Evolutionary conservation across 2,113 vertebrate genomes (phyloP).

Genomic region (Ceuthmochares aereus): DNA sequence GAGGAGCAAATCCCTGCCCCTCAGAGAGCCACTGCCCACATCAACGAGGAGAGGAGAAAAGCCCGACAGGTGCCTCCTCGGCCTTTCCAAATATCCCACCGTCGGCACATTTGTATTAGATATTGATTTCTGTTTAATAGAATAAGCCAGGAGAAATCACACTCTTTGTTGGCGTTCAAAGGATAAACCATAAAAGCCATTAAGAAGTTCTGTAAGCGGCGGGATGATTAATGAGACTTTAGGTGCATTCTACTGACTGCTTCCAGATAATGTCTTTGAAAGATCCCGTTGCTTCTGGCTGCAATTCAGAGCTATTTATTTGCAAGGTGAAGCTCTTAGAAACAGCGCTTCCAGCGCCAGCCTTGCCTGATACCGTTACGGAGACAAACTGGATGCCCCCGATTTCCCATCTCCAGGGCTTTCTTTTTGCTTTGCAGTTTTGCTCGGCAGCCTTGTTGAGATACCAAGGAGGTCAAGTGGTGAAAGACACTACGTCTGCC

Average conservation of each 20-base stretch:
- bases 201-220: slow-evolving; percentile 77
- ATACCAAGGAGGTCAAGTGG: neutral
- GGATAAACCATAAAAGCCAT: slow-evolving; percentile 84
- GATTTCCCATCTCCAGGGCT: slow-evolving; percentile 38
- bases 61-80: slow-evolving; percentile 32
- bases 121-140: slow-evolving; percentile 85
- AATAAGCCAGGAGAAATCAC: slow-evolving; percentile 80
- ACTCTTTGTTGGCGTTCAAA: slow-evolving; percentile 79
- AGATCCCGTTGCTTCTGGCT: slow-evolving; percentile 78
- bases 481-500: neutral
- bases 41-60: slow-evolving; percentile 3
- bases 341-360: neutral
- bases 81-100: slow-evolving; percentile 69
- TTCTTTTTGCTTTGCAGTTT: neutral
- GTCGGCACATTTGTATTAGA: slow-evolving; percentile 78
- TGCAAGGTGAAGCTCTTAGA: slow-evolving; percentile 78
- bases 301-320: slow-evolving; percentile 81
- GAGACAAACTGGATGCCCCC: slow-evolving; percentile 39
- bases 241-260: slow-evolving; percentile 73
- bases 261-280: slow-evolving; percentile 84
- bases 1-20: neutral
- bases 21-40: neutral
- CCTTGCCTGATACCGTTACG: slow-evolving; percentile 43
- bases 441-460: neutral
- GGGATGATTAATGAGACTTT: slow-evolving; percentile 80